Conservation (phyloP, 2,888 invertebrate genomes). For the Coecobrya sp. region DNA sequence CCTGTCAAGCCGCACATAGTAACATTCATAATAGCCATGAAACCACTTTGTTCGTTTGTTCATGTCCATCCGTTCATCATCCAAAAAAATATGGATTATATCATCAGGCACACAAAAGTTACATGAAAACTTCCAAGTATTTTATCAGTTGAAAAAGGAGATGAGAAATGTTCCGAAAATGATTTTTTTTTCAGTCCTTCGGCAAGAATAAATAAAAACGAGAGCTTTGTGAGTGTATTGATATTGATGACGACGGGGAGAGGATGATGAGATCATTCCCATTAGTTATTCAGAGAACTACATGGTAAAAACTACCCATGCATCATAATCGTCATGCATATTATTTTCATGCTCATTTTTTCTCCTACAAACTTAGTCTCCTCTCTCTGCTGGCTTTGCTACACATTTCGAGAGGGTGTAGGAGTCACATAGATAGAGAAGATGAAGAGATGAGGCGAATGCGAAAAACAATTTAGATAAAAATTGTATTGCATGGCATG, state of each 20-base stretch:
- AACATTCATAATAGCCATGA: no score
- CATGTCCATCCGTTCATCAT: no score
- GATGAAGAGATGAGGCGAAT: background rate
- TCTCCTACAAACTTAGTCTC: background rate
- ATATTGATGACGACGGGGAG: background rate
- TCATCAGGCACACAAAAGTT: no score
- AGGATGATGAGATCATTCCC: conserved; percentile 57
- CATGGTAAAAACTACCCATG: conserved; percentile 37
- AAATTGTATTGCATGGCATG: background rate
- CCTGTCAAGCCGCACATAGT: no score
- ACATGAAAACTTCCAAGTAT: background rate
- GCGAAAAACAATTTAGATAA: background rate
- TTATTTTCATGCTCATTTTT: background rate
- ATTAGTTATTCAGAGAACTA: conserved; percentile 35
- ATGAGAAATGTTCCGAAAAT: conserved; percentile 43
- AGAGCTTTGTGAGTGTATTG: background rate
- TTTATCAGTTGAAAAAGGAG: conserved; percentile 24
- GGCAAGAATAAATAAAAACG: conserved; percentile 27
- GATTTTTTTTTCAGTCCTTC: conserved; percentile 19
- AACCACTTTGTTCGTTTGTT: no score
- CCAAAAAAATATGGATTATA: no score
- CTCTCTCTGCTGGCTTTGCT: background rate
- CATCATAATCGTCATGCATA: conserved; percentile 10
- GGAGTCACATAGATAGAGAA: conserved; percentile 1
- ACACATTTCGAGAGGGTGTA: conserved; percentile 24